A percentile compares a stretch with the other conserved stretches of the same genome.
Conservation (phyloP, 2,888 invertebrate species). For the Clivina fossor region DNA sequence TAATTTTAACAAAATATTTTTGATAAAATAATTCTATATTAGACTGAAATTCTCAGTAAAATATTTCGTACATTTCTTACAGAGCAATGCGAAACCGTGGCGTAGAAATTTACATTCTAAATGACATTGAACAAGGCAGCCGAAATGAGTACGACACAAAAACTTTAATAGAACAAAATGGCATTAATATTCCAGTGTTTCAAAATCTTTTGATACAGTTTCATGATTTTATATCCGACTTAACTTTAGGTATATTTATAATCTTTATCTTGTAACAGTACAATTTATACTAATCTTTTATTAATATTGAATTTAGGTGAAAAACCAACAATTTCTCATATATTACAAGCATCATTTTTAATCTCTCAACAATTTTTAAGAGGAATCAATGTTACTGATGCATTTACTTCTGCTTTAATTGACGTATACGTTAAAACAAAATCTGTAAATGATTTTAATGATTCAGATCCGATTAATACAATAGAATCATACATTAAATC, state of each 20-base stretch:
- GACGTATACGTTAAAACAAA: conserved; percentile 63
- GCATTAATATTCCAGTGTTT: conserved; percentile 51
- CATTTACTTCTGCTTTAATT: conserved; percentile 61
- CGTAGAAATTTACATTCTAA: conserved; percentile 77
- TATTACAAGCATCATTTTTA: conserved; percentile 66
- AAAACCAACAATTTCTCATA: conserved; percentile 63
- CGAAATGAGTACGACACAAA: conserved; percentile 54
- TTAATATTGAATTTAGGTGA: conserved; percentile 58
- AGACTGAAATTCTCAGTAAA: too few species aligned
- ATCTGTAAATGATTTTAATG: conserved; percentile 46
- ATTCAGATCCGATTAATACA: conserved; percentile 54
- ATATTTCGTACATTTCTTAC: too few species aligned
- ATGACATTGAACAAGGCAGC: conserved; percentile 44
- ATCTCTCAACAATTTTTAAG: conserved; percentile 65
- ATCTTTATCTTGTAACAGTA: conserved; percentile 1
- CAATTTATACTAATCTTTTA: not conserved
- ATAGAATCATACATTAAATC: conserved; percentile 56
- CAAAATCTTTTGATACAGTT: conserved; percentile 56
- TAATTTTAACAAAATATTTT: too few species aligned
- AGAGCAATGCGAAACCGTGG: conserved; percentile 98
- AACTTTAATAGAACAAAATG: conserved; percentile 57
- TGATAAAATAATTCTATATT: too few species aligned
- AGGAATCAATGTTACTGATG: conserved; percentile 59
- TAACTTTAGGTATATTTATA: conserved; percentile 53
- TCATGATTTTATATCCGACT: conserved; percentile 52